Conservation (phyloP, 2,113 vertebrate species). For the Tachycineta bicolor region DNA sequence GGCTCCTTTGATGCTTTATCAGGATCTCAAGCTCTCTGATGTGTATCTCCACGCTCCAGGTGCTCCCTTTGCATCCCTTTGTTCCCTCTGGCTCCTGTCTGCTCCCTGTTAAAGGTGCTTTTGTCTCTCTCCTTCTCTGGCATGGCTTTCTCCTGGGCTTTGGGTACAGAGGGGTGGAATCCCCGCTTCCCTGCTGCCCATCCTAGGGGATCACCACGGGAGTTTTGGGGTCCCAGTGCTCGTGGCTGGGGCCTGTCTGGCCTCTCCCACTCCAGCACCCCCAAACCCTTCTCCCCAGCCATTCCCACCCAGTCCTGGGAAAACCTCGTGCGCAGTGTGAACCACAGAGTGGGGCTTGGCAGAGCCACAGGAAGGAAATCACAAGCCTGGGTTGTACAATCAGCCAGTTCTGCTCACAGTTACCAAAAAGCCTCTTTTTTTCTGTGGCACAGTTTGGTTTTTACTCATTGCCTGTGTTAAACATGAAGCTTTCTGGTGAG, state of each 20-base stretch:
- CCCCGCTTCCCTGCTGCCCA: background rate
- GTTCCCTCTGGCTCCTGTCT: background rate
- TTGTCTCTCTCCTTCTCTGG: background rate
- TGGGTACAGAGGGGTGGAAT: background rate
- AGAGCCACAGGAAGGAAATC: background rate
- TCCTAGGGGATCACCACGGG: too few species aligned
- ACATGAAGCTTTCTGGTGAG: rapidly evolving
- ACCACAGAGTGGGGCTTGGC: background rate
- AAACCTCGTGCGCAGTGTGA: background rate
- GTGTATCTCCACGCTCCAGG: background rate
- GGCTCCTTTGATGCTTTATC: background rate
- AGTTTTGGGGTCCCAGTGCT: background rate
- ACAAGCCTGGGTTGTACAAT: rapidly evolving
- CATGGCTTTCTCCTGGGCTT: background rate
- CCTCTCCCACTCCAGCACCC: background rate
- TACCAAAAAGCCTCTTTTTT: background rate
- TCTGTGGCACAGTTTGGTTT: background rate
- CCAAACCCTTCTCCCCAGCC: background rate
- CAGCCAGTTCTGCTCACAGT: background rate
- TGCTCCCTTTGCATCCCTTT: background rate
- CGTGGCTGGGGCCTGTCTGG: rapidly evolving
- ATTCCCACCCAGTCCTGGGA: background rate
- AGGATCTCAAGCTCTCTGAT: background rate
- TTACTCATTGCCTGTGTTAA: rapidly evolving
- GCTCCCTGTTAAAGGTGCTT: background rate